Conservation (phyloP, 2,888 invertebrate species). For the Cephus pygmeus region DNA sequence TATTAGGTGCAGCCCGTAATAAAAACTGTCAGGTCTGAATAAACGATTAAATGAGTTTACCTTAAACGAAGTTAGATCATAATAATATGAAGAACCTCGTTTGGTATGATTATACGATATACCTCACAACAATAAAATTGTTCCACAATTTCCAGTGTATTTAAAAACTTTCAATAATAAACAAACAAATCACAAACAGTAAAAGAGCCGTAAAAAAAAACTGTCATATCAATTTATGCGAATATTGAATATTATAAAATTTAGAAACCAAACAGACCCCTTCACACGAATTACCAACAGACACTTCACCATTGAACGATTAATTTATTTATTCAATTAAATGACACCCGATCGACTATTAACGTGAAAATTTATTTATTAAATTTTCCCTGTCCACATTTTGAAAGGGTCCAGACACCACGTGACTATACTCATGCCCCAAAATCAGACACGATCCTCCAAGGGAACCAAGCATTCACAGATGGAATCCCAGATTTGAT, state of each 20-base stretch:
- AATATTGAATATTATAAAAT: no score
- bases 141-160: not conserved
- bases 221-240: no score
- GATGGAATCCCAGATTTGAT: not conserved
- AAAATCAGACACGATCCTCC: not conserved
- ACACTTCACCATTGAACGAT: not conserved
- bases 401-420: not conserved
- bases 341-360: no score
- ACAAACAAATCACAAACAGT: not conserved
- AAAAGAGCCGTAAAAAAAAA: no score
- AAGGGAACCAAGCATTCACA: not conserved
- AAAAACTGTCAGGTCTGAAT: not conserved
- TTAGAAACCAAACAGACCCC: no score
- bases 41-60: not conserved
- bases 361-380: not conserved
- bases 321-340: not conserved
- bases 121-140: not conserved
- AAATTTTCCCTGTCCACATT: not conserved
- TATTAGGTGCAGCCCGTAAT: not conserved
- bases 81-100: not conserved
- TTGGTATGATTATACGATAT: not conserved
- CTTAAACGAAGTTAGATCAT: not conserved
- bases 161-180: not conserved
- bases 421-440: not conserved
- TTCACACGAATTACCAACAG: no score